These are phyloP conservation scores for western clawed frog (Xenopus tropicalis) DNA, from an alignment of 2,113 vertebrate genomes.

Conservation along the genomic window DNA sequence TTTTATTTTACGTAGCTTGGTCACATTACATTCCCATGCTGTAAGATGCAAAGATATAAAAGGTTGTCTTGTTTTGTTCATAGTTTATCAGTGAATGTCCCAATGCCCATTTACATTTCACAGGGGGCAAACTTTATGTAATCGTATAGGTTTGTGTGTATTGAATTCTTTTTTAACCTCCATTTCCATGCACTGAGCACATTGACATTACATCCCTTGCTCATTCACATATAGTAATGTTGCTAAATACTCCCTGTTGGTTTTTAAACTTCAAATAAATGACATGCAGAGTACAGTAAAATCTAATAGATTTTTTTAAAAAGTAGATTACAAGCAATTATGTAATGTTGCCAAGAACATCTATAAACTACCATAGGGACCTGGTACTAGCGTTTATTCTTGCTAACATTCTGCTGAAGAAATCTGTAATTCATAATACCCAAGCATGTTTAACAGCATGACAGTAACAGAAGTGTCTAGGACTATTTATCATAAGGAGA, in stretches of 20 bases:
- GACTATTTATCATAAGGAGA: too few species aligned
- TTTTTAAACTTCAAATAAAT: constrained; percentile 9
- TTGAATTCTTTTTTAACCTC: too few species aligned
- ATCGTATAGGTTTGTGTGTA: too few species aligned
- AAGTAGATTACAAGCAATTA: constrained; percentile 21
- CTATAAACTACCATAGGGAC: constrained; percentile 2
- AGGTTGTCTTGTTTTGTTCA: too few species aligned
- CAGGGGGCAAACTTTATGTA: too few species aligned
- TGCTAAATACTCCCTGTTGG: constrained; percentile 19
- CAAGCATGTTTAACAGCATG: constrained; percentile 2
- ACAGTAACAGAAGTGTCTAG: neutral
- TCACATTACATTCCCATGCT: too few species aligned
- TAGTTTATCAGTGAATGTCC: too few species aligned
- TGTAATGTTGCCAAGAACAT: neutral
- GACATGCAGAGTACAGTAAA: constrained; percentile 12
- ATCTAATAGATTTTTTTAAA: constrained; percentile 32
- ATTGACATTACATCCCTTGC: too few species aligned
- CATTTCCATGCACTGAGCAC: too few species aligned
- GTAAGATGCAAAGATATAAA: too few species aligned
- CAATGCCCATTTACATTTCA: too few species aligned
- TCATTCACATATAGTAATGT: constrained; percentile 15
- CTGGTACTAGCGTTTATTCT: constrained; percentile 14
- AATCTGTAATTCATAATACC: constrained; percentile 11
- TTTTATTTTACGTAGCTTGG: too few species aligned
- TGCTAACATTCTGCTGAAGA: constrained; percentile 2